Percentiles rank a stretch among this genome's conserved stretches.
phyloP scores from a whole-genome alignment of 2,888 invertebrate genomes.

The Sialis fuliginosa region DNA sequence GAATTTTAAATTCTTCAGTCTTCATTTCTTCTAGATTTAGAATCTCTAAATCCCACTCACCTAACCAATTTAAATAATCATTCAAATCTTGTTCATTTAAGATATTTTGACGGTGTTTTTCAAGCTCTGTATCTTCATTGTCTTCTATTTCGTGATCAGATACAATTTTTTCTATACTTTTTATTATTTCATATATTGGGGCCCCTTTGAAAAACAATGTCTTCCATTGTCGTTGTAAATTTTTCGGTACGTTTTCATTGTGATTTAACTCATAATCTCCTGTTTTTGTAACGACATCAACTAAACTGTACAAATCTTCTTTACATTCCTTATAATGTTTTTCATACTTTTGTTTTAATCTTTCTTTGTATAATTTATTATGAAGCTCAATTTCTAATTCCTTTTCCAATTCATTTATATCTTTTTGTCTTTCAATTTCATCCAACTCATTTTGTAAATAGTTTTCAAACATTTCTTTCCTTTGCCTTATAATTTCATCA shows the following conservation, averaged over 20 bases:
- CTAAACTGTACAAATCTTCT: conserved; percentile 32
- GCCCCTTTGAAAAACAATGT: conserved; percentile 33
- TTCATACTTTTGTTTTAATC: conserved; percentile 29
- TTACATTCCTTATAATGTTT: conserved; percentile 31
- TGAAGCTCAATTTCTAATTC: conserved; percentile 32
- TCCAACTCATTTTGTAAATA: conserved; percentile 28
- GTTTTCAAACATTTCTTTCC: conserved; percentile 29
- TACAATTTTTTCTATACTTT: conserved; percentile 25
- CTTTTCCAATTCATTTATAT: conserved; percentile 24
- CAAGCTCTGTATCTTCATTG: conserved; percentile 28
- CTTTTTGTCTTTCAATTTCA: conserved; percentile 18
- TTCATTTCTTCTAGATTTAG: conserved; percentile 27
- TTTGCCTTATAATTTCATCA: conserved; percentile 29
- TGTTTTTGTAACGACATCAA: conserved; percentile 33
- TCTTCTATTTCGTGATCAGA: conserved; percentile 20
- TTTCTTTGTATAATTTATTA: conserved; percentile 32
- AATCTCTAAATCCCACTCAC: conserved; percentile 33
- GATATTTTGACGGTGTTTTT: conserved; percentile 32
- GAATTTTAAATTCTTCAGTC: conserved; percentile 23
- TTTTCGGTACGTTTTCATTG: conserved; percentile 25
- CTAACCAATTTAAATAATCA: conserved; percentile 32
- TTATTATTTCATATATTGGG: conserved; percentile 32
- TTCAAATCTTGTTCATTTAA: conserved; percentile 35
- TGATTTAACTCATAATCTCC: conserved; percentile 29
- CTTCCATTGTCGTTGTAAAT: conserved; percentile 36